These are phyloP conservation scores for Malurus elegans DNA, from an alignment of 2,113 vertebrate species.

Conservation along the genomic window DNA sequence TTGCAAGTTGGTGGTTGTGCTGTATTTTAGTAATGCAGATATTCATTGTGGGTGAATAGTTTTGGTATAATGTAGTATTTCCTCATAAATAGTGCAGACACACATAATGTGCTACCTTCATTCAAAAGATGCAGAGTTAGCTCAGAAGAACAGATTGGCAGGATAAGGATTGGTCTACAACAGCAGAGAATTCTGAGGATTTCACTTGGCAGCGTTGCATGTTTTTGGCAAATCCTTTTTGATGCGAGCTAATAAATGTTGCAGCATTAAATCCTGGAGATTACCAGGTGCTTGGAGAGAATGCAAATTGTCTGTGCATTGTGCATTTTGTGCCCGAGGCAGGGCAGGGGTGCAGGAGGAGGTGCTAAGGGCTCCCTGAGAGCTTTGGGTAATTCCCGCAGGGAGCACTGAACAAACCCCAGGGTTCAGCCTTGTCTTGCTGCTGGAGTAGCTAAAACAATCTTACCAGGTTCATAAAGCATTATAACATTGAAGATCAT, in stretches of 20 bases:
- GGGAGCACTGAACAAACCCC: not conserved
- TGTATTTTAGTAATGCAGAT: not conserved
- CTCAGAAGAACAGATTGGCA: not conserved
- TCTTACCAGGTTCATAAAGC: not conserved
- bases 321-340: not conserved
- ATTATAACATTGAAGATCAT: not conserved
- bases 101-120: not conserved
- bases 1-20: not conserved
- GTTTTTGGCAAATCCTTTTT: conserved; percentile 26
- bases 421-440: not conserved
- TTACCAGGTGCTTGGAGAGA: not conserved
- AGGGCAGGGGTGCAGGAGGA: not conserved
- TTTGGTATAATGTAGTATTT: not conserved
- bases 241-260: not conserved
- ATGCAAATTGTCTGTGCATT: not conserved
- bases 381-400: not conserved
- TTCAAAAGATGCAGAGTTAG: not conserved
- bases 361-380: not conserved
- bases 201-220: not conserved
- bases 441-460: not conserved
- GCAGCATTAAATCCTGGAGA: not conserved
- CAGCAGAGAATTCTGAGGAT: not conserved
- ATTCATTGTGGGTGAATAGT: not conserved
- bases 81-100: not conserved
- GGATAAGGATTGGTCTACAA: not conserved